Conservation (phyloP, 2,113 vertebrate species). For the Apistogramma diplotaenia region DNA sequence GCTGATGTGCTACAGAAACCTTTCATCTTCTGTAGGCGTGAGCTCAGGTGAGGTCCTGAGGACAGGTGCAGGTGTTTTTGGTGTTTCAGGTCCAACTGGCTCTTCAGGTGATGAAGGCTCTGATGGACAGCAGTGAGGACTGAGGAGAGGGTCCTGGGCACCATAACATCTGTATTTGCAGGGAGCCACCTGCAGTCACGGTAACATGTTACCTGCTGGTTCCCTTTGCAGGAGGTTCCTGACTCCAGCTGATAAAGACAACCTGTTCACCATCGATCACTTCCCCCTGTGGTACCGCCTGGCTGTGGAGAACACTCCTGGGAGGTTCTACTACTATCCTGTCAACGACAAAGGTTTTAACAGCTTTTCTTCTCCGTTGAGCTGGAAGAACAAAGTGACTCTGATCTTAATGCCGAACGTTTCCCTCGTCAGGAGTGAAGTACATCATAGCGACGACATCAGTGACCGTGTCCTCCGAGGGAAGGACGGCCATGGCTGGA, state of each 20-base stretch:
- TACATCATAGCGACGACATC: slow-evolving; percentile 65
- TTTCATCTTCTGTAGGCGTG: too few species aligned
- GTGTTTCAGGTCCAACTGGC: too few species aligned
- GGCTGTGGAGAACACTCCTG: slow-evolving; percentile 84
- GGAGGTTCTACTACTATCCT: slow-evolving; percentile 86
- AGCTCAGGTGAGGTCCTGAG: too few species aligned
- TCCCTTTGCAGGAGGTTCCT: slow-evolving; percentile 82
- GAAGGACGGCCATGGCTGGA: slow-evolving; percentile 71
- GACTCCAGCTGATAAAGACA: slow-evolving; percentile 81
- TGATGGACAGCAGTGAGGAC: too few species aligned
- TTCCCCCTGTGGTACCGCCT: slow-evolving; percentile 95
- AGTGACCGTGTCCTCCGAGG: slow-evolving; percentile 65
- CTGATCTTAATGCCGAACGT: neutral
- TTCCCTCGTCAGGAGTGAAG: slow-evolving; percentile 54
- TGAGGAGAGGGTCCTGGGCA: too few species aligned
- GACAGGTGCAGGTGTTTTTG: too few species aligned
- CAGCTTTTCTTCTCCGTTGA: too few species aligned
- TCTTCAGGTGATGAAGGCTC: too few species aligned
- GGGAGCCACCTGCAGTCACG: too few species aligned
- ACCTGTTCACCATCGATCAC: slow-evolving; percentile 89
- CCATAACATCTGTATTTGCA: too few species aligned
- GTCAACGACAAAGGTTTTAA: slow-evolving; percentile 80
- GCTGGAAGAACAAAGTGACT: too few species aligned
- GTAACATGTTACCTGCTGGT: neutral
- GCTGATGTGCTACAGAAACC: too few species aligned